Percentiles rank a stretch among this genome's conserved stretches.
Evolutionary conservation across 2,797 vertebrate species (phyloP).

Genomic region (Halcyon leucocephala): DNA sequence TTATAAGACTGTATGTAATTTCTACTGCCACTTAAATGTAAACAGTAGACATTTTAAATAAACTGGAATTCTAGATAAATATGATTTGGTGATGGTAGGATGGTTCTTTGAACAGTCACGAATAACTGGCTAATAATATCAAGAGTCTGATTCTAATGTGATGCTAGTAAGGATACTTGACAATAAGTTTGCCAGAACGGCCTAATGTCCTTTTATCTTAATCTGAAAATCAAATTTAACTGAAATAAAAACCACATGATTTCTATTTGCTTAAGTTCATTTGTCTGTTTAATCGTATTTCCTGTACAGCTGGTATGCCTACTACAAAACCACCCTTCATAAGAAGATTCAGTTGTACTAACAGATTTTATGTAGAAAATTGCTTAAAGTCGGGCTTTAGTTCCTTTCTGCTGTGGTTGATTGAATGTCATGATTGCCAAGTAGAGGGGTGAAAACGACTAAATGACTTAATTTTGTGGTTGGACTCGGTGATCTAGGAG

Average conservation of each 20-base stretch:
- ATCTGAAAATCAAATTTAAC: background rate
- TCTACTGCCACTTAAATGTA: background rate
- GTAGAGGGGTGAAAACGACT: background rate
- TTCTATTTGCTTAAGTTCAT: background rate
- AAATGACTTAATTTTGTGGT: background rate
- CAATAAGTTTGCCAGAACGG: background rate
- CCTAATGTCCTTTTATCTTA: background rate
- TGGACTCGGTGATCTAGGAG: no score
- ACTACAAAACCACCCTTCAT: background rate
- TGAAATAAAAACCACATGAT: background rate
- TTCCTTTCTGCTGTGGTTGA: background rate
- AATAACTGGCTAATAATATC: background rate
- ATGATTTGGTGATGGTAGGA: background rate
- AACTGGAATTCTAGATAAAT: background rate
- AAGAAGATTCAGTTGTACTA: background rate
- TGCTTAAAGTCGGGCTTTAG: background rate
- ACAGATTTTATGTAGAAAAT: background rate
- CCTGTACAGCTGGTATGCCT: background rate
- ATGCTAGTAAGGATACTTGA: background rate
- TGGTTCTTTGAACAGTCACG: background rate
- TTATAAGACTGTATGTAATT: background rate
- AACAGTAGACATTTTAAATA: background rate
- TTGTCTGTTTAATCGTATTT: background rate
- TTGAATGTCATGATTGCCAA: background rate
- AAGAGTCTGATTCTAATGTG: background rate